Conservation (phyloP, 2,888 invertebrate genomes). For the Teinopalpus imperialis region DNA sequence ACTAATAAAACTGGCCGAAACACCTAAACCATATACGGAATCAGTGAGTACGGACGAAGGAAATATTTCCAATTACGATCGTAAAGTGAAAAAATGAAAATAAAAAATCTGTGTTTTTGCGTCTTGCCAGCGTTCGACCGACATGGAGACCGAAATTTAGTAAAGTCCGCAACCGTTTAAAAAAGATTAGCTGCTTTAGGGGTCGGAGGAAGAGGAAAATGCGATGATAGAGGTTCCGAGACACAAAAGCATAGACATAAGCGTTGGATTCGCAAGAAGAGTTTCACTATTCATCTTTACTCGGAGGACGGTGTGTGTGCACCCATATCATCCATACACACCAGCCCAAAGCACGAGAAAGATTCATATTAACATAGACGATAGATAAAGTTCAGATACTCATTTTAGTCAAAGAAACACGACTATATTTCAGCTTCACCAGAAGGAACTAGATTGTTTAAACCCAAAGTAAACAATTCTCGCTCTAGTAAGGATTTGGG, state of each 20-base stretch:
- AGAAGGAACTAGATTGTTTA: background rate
- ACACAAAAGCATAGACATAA: slow-evolving; percentile 69
- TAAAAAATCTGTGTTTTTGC: slow-evolving; percentile 38
- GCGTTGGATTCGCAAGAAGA: slow-evolving; percentile 63
- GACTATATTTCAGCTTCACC: background rate
- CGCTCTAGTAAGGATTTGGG: too few species aligned
- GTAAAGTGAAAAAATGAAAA: slow-evolving; percentile 26
- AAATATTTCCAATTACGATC: slow-evolving; percentile 21
- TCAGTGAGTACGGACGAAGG: slow-evolving; percentile 37
- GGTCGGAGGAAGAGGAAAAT: slow-evolving; percentile 47
- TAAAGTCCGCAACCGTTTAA: slow-evolving; percentile 50
- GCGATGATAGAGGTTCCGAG: slow-evolving; percentile 57
- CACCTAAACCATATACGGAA: slow-evolving; percentile 42
- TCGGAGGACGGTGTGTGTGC: slow-evolving; percentile 61
- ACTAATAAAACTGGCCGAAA: slow-evolving; percentile 46
- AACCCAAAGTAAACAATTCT: too few species aligned
- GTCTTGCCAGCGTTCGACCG: slow-evolving; percentile 47
- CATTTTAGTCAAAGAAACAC: too few species aligned
- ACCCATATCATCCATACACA: slow-evolving; percentile 73
- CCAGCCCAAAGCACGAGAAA: slow-evolving; percentile 69
- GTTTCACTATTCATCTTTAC: slow-evolving; percentile 70
- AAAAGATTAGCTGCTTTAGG: slow-evolving; percentile 60
- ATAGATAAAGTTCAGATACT: too few species aligned
- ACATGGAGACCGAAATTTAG: slow-evolving; percentile 49
- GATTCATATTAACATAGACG: slow-evolving; percentile 53